Conservation (phyloP, 1,140 invertebrate species). For the Trichogramma pretiosum region DNA sequence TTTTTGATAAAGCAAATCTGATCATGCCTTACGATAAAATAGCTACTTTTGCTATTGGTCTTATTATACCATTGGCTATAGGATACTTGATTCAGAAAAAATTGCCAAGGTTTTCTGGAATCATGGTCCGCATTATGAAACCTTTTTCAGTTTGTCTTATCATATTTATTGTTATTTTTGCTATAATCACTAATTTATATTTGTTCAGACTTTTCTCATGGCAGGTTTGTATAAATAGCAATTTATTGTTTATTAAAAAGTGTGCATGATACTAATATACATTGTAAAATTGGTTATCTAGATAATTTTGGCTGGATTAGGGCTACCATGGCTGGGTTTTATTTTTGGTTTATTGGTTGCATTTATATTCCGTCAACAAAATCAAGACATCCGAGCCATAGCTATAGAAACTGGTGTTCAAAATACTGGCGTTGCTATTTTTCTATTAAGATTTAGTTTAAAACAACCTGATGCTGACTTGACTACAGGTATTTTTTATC, state of each 20-base stretch:
- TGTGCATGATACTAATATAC: not conserved
- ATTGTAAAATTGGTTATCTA: slow-evolving; percentile 35
- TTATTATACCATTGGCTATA: slow-evolving; percentile 76
- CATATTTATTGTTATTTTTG: slow-evolving; percentile 86
- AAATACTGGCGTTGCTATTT: slow-evolving; percentile 88
- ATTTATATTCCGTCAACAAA: slow-evolving; percentile 51
- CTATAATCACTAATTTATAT: slow-evolving; percentile 82
- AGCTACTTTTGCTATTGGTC: slow-evolving; percentile 59
- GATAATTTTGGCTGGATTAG: slow-evolving; percentile 74
- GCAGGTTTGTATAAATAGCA: slow-evolving; percentile 53
- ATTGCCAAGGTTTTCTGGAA: slow-evolving; percentile 54
- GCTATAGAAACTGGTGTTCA: slow-evolving; percentile 90
- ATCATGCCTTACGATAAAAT: slow-evolving; percentile 76
- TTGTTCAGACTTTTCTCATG: slow-evolving; percentile 84
- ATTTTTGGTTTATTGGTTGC: slow-evolving; percentile 59
- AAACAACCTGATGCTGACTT: slow-evolving; percentile 67
- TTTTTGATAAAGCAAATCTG: slow-evolving; percentile 64
- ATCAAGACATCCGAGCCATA: slow-evolving; percentile 70
- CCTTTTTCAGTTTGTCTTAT: slow-evolving; percentile 78
- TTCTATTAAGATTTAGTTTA: slow-evolving; percentile 64
- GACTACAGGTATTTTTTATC: slow-evolving; percentile 59
- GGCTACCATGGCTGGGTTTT: slow-evolving; percentile 84
- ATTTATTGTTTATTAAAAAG: not conserved
- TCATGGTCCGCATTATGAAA: slow-evolving; percentile 73
- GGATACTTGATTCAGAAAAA: slow-evolving; percentile 69